Conservation (phyloP, 2,888 invertebrate genomes). For the Acleris emargana region DNA sequence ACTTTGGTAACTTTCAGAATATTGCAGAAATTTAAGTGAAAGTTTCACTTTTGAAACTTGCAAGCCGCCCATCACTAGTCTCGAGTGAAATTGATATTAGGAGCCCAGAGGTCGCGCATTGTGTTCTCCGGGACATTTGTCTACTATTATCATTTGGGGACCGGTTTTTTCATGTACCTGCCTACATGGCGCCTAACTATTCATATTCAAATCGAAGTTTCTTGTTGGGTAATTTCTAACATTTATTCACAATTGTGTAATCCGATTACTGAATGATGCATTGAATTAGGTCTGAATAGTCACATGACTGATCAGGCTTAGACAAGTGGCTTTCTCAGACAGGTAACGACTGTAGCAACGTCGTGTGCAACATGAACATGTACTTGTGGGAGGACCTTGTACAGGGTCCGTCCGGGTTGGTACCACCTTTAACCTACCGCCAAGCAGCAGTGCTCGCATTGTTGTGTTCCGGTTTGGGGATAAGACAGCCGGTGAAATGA, state of each 20-base stretch:
- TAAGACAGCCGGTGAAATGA: too few species aligned
- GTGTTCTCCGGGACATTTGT: constrained; percentile 78
- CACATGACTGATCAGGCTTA: constrained; percentile 55
- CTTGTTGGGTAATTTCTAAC: constrained; percentile 78
- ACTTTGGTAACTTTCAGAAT: too few species aligned
- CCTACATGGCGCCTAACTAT: constrained; percentile 81
- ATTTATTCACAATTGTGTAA: constrained; percentile 79
- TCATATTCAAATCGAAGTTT: constrained; percentile 80
- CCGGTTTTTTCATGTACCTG: constrained; percentile 81
- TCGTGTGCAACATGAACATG: too few species aligned
- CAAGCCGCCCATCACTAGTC: too few species aligned
- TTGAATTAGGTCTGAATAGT: constrained; percentile 55
- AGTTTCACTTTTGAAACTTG: too few species aligned
- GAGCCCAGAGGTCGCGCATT: constrained; percentile 73
- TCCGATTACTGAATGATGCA: constrained; percentile 64
- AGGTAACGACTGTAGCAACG: constrained; percentile 39
- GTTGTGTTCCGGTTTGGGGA: too few species aligned
- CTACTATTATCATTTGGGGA: constrained; percentile 74
- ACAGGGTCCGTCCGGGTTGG: too few species aligned
- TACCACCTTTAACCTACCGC: too few species aligned
- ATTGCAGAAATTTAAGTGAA: too few species aligned
- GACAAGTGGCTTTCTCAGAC: constrained; percentile 45
- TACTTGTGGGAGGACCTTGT: too few species aligned
- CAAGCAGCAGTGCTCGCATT: too few species aligned
- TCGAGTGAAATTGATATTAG: constrained; percentile 64